Percentiles rank a stretch among this genome's conserved stretches.
Evolutionary conservation across 1,140 invertebrate species (phyloP).

Genomic region (Papilio dardanus): DNA sequence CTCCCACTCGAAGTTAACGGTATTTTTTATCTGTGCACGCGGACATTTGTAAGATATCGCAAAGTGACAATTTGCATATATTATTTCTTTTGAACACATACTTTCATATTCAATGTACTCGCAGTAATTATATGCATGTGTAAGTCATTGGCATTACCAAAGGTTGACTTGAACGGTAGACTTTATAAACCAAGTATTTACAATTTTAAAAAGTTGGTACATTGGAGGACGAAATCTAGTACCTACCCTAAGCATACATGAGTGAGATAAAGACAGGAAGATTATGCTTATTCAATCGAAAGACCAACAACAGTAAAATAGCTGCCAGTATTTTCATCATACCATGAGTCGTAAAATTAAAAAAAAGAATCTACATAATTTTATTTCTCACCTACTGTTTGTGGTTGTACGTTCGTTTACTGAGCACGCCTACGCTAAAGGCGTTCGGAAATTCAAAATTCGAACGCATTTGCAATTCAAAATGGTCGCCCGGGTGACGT

Average conservation of each 20-base stretch:
- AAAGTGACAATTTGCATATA: conserved; percentile 38
- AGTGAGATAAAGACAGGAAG: no score
- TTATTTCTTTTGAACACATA: conserved; percentile 27
- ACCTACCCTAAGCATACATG: no score
- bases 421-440: conserved; percentile 64
- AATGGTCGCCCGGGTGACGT: conserved; percentile 66
- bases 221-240: neutral
- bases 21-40: conserved; percentile 40
- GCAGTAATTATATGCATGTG: conserved; percentile 43
- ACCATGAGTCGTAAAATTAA: conserved; percentile 15
- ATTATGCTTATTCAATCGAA: neutral
- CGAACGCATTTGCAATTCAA: conserved; percentile 76
- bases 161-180: conserved; percentile 38
- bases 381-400: conserved; percentile 31
- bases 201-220: no score
- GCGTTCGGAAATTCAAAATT: conserved; percentile 73
- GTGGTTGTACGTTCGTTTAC: conserved; percentile 48
- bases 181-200: no score
- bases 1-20: conserved; percentile 58
- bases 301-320: neutral
- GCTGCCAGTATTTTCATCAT: neutral
- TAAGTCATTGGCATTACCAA: conserved; percentile 52
- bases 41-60: conserved; percentile 9
- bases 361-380: neutral
- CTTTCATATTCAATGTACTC: conserved; percentile 38